Percentiles rank a stretch among this genome's conserved stretches.
Conservation (phyloP, 2,888 invertebrate species). For the Dorcus parallelipipedus region DNA sequence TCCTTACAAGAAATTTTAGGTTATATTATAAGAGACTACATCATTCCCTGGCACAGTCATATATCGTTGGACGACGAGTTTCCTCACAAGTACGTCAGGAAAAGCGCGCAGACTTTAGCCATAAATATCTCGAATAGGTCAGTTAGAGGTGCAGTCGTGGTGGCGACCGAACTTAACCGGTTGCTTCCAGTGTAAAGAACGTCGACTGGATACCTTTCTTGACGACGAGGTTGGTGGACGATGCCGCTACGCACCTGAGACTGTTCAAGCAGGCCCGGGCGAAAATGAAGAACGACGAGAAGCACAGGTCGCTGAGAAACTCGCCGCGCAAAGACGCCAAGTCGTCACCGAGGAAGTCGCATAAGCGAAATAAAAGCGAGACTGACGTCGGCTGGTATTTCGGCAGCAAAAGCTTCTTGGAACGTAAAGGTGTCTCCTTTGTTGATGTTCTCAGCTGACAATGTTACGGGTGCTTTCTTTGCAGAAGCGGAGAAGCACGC, state of each 20-base stretch:
- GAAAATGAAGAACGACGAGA: slow-evolving; percentile 44
- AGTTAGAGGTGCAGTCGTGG: slow-evolving; percentile 19
- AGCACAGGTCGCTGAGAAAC: slow-evolving; percentile 33
- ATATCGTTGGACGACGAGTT: slow-evolving; percentile 73
- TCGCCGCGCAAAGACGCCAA: slow-evolving; percentile 42
- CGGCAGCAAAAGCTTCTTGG: slow-evolving; percentile 35
- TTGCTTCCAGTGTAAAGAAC: slow-evolving; percentile 61
- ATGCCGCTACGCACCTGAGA: slow-evolving; percentile 84
- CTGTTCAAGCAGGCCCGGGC: slow-evolving; percentile 75
- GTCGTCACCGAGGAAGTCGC: slow-evolving; percentile 47
- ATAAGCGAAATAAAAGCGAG: slow-evolving; percentile 71
- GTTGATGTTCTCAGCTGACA: not conserved
- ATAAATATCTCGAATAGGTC: slow-evolving; percentile 71
- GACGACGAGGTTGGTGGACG: slow-evolving; percentile 84
- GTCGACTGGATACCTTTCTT: slow-evolving; percentile 89
- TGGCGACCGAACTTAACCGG: not conserved
- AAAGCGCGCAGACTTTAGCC: slow-evolving; percentile 67
- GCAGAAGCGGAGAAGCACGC: slow-evolving; percentile 42
- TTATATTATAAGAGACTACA: slow-evolving; percentile 78
- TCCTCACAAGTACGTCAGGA: slow-evolving; percentile 61
- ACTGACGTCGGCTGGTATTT: slow-evolving; percentile 68
- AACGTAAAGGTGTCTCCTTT: slow-evolving; percentile 42
- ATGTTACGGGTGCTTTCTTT: not conserved
- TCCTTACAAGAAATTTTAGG: slow-evolving; percentile 81
- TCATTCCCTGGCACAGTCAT: slow-evolving; percentile 69